Evolutionary conservation across 2,888 invertebrate species (phyloP), one percentile per base, ranked within the genome.

Genomic region (Agrotis clavis): DNA sequence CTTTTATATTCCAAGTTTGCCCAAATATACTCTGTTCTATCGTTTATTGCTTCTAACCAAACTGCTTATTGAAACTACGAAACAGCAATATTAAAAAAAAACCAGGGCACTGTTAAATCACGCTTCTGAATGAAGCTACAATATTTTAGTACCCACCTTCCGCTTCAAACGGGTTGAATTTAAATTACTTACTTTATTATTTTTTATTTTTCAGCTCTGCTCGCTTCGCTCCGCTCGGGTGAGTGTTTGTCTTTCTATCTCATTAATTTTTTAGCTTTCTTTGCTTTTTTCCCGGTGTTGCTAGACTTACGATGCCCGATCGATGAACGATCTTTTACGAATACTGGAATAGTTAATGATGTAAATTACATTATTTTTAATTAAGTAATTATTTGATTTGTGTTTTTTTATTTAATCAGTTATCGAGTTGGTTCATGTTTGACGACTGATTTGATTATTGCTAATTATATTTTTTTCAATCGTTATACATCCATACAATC

Each of bases 211-310:
- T 56, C 19, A 67, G 57, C 54, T 73, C 21, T 21, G 47, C 51
- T 67, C 41, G 53, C 71, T 75, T 54, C n/a, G 63, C 77, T 73
- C 35, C 56, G 68, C 57, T 64, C 68, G 45, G 69, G 65, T 35
- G 71, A 81, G 60, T 81, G 82, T 81, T 81, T 81, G 74, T 71
- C 81, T 81, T 81, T 81, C 82, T 68, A 66, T 78, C 82, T 81
- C 81, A 78, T 81, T 81, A 71, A 74, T 81, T 81, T 81, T 67
- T 66, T 65, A 61, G 64, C 61, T 75, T 71, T 71, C 78, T 81
- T 79, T 81, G 72, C 77, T 73, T 64, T 77, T 69, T 67, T 81
- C 66, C 81, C n/a, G 47, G 47, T 73, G 73, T 72, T 81, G 64
- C 53, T 61, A 69, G 68, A 66, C 67, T 76, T 65, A 65, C 67